Percentiles rank a stretch among this genome's conserved stretches.
These are phyloP conservation scores for Cataglyphis hispanica DNA, from an alignment of 1,140 invertebrate genomes.

Conservation along the genomic window DNA sequence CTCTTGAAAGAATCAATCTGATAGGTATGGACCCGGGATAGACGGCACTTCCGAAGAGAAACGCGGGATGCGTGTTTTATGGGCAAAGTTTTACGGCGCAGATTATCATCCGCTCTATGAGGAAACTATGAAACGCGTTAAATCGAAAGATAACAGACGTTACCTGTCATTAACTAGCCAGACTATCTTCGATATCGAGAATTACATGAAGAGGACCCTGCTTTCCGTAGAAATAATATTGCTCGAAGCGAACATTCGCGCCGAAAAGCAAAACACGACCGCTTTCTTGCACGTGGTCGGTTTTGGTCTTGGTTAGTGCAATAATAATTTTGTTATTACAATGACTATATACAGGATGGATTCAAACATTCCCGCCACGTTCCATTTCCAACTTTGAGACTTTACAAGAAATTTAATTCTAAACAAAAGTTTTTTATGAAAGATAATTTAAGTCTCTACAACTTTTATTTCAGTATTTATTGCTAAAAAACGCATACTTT, in stretches of 20 bases:
- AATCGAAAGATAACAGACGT: slow-evolving; percentile 79
- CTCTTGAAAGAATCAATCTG: slow-evolving; percentile 37
- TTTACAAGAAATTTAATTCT: too few relatives aligned
- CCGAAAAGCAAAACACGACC: slow-evolving; percentile 83
- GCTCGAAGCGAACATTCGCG: slow-evolving; percentile 84
- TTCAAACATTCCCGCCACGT: too few relatives aligned
- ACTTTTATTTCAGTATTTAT: too few relatives aligned
- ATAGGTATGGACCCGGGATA: slow-evolving; percentile 68
- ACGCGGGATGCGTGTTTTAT: slow-evolving; percentile 77
- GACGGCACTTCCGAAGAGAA: slow-evolving; percentile 71
- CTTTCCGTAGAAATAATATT: slow-evolving; percentile 85
- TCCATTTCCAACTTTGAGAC: too few relatives aligned
- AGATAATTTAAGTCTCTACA: too few relatives aligned
- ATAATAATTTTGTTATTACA: slow-evolving; percentile 41
- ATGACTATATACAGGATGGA: slow-evolving; percentile 50
- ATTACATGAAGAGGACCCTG: slow-evolving; percentile 84
- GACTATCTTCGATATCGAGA: slow-evolving; percentile 82
- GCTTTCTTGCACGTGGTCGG: slow-evolving; percentile 86
- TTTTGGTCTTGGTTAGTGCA: slow-evolving; percentile 83
- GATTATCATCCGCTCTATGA: slow-evolving; percentile 81
- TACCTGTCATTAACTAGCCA: slow-evolving; percentile 77
- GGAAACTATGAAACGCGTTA: slow-evolving; percentile 74
- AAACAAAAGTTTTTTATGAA: too few relatives aligned
- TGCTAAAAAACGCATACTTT: too few relatives aligned
- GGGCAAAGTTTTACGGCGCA: slow-evolving; percentile 83